Percentiles rank a stretch among this genome's conserved stretches.
Conservation (phyloP, 1,140 invertebrate species). For the Neuroterus valhalla region DNA sequence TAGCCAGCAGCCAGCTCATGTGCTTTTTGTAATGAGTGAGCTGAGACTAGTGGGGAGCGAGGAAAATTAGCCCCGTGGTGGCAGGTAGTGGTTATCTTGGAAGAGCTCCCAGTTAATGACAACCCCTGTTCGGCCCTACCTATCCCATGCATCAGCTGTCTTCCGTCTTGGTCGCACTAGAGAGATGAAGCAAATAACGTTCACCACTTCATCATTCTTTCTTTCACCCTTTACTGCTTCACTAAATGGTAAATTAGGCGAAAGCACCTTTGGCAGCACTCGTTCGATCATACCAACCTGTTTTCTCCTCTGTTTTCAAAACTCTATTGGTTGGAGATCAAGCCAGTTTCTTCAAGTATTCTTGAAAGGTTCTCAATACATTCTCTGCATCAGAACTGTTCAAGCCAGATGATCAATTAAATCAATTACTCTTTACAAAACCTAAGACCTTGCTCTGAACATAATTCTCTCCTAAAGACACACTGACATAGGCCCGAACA, state of each 20-base stretch:
- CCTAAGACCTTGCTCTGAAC: no score
- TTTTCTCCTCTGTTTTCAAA: not conserved
- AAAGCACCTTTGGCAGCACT: not conserved
- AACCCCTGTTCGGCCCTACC: slow-evolving; percentile 66
- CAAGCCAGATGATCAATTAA: no score
- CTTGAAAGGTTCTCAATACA: no score
- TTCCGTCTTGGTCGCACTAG: slow-evolving; percentile 35
- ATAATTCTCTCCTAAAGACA: not conserved
- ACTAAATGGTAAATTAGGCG: slow-evolving; percentile 1
- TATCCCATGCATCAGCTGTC: slow-evolving; percentile 48
- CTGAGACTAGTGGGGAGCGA: slow-evolving; percentile 48
- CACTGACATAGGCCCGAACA: not conserved
- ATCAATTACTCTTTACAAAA: not conserved
- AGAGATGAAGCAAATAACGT: not conserved
- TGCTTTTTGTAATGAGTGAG: slow-evolving; percentile 66
- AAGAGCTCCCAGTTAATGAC: slow-evolving; percentile 75
- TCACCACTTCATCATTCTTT: slow-evolving; percentile 14
- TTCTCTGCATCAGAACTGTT: no score
- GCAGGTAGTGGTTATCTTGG: slow-evolving; percentile 74
- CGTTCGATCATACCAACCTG: not conserved
- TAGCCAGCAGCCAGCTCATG: slow-evolving; percentile 58
- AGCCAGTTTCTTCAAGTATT: no score
- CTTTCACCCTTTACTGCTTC: not conserved
- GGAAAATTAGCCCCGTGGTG: slow-evolving; percentile 72
- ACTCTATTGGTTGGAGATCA: no score